Evolutionary conservation across 2,888 invertebrate genomes (phyloP).

Genomic region (Phania funesta): DNA sequence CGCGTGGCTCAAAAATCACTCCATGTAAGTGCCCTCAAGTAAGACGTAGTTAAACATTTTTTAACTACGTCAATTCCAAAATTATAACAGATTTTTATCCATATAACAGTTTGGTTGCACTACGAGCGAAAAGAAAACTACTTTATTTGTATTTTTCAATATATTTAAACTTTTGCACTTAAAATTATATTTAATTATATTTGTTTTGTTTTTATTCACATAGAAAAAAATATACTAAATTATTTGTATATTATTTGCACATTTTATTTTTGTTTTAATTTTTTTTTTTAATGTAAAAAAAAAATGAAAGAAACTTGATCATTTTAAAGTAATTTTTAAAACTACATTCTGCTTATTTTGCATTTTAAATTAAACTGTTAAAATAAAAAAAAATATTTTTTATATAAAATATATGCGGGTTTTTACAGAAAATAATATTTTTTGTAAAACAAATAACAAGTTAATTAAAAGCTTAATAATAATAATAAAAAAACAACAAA

Average conservation of each 20-base stretch:
- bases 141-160: not conserved
- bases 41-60: no score
- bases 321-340: conserved; percentile 53
- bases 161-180: conserved; percentile 24
- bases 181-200: conserved; percentile 28
- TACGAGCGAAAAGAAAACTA: no score
- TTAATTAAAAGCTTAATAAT: not conserved
- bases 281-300: conserved; percentile 21
- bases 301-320: conserved; percentile 66
- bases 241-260: conserved; percentile 54
- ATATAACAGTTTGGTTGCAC: no score
- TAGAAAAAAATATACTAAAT: conserved; percentile 31
- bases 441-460: conserved; percentile 60
- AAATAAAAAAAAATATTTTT: conserved; percentile 26
- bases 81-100: no score
- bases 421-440: conserved; percentile 9
- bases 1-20: no score
- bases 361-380: conserved; percentile 34
- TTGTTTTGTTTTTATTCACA: conserved; percentile 27
- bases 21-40: no score
- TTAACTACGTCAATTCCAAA: no score
- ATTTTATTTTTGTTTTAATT: conserved; percentile 25
- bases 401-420: not conserved
- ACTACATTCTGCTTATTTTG: conserved; percentile 60
- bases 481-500: not conserved